These are phyloP conservation scores for Lanistes nyassanus DNA, from an alignment of 1,140 invertebrate species.

Conservation along the genomic window DNA sequence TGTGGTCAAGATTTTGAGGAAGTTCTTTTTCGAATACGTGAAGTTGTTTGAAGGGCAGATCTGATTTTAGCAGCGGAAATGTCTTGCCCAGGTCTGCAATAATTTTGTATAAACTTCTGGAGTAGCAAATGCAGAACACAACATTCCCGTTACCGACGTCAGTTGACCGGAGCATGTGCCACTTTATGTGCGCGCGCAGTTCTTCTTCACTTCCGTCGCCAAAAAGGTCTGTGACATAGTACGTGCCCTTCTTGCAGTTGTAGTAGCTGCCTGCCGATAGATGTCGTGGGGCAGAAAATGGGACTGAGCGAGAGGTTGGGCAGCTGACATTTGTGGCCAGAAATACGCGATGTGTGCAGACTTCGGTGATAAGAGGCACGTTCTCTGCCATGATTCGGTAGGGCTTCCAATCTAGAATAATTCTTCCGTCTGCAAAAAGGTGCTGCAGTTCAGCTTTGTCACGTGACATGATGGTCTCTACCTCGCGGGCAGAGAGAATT, in stretches of 20 bases:
- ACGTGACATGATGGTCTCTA: too few relatives aligned
- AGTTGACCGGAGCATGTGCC: neutral
- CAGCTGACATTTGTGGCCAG: neutral
- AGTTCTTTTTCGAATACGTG: neutral
- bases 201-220: neutral
- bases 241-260: neutral
- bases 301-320: neutral
- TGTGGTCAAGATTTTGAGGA: too few relatives aligned
- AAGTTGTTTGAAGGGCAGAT: neutral
- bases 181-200: neutral
- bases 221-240: neutral
- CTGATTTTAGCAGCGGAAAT: neutral
- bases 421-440: neutral
- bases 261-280: neutral
- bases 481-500: too few relatives aligned
- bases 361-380: neutral
- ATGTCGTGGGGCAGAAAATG: neutral
- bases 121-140: neutral
- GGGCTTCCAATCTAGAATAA: neutral
- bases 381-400: neutral
- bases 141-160: constrained; percentile 1
- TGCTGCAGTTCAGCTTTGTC: neutral
- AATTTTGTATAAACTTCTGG: neutral
- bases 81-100: neutral
- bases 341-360: neutral